Conservation (phyloP, 2,888 invertebrate species). For the Aromia moschata region DNA sequence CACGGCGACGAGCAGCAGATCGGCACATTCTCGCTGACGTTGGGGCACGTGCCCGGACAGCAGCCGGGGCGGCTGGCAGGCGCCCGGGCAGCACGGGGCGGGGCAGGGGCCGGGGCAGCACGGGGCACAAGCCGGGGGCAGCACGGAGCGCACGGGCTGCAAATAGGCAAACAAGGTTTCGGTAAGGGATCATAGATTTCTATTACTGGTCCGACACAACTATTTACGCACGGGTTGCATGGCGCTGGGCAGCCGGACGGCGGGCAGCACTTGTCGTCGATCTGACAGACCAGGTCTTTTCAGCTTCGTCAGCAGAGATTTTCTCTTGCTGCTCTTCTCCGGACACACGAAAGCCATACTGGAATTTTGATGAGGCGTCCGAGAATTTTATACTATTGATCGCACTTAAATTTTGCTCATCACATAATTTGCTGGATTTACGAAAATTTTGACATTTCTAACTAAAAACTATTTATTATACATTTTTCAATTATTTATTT, state of each 20-base stretch:
- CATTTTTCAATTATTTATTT: too few species aligned
- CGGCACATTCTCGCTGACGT: constrained; percentile 55
- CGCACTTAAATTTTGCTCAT: constrained; percentile 34
- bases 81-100: constrained; percentile 58
- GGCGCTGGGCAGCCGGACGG: constrained; percentile 44
- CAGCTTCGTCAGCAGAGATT: constrained; percentile 53
- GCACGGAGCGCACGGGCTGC: constrained; percentile 62
- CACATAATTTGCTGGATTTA: constrained; percentile 7
- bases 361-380: too few species aligned
- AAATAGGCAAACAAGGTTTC: constrained; percentile 68
- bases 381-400: too few species aligned
- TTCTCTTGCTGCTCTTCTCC: constrained; percentile 50
- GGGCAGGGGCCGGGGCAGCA: constrained; percentile 60
- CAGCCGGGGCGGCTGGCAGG: constrained; percentile 48
- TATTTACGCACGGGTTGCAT: constrained; percentile 53
- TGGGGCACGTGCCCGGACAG: constrained; percentile 62
- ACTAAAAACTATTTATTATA: constrained; percentile 12
- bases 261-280: constrained; percentile 51
- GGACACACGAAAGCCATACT: constrained; percentile 61
- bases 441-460: constrained; percentile 29
- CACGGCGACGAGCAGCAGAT: constrained; percentile 41
- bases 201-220: constrained; percentile 59
- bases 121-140: constrained; percentile 57
- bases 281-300: constrained; percentile 55
- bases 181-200: constrained; percentile 67